These are phyloP conservation scores for Myiopsitta monachus DNA, from an alignment of 2,113 vertebrate species.

Conservation along the genomic window DNA sequence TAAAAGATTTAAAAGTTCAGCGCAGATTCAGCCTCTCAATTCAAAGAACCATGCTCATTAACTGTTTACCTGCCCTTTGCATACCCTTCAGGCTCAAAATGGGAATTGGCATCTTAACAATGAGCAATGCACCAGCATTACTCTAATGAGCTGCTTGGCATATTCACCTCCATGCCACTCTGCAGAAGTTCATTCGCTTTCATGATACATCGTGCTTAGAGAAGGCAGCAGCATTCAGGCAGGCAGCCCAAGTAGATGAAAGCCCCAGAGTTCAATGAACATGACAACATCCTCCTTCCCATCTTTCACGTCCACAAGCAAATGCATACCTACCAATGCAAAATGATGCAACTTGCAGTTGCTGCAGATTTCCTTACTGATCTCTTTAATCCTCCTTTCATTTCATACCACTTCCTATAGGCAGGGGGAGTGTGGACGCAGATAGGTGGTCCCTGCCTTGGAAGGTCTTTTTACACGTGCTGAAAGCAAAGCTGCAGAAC, in stretches of 20 bases:
- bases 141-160: neutral
- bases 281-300: neutral
- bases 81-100: neutral
- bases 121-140: neutral
- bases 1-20: conserved; percentile 27
- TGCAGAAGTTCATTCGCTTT: neutral
- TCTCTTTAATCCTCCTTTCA: neutral
- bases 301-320: neutral
- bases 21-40: neutral
- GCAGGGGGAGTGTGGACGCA: neutral
- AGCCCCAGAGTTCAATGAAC: neutral
- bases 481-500: neutral
- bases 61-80: conserved; percentile 53
- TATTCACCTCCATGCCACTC: neutral
- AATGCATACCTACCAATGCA: neutral
- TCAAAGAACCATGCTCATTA: neutral
- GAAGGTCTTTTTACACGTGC: neutral
- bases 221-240: neutral
- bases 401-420: fast-evolving
- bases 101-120: neutral
- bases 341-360: neutral
- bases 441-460: neutral
- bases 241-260: neutral
- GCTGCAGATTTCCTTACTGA: neutral
- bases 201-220: neutral